Evolutionary conservation across 1,140 invertebrate genomes (phyloP).

Genomic region (Hycleus cichorii): DNA sequence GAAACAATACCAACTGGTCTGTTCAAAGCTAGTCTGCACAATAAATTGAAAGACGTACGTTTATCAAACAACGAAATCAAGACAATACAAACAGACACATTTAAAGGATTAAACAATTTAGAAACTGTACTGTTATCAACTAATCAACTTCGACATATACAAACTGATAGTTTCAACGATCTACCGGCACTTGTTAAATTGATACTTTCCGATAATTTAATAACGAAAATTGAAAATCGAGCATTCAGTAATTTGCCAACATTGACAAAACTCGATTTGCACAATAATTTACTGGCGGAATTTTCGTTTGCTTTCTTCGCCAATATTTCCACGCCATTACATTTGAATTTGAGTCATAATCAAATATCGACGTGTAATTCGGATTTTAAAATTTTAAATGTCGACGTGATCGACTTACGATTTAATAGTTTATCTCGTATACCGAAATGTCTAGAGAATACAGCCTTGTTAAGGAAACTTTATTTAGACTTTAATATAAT

Average conservation of each 20-base stretch:
- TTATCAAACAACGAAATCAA: constrained; percentile 67
- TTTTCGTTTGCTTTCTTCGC: constrained; percentile 59
- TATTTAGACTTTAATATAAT: constrained; percentile 70
- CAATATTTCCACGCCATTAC: constrained; percentile 57
- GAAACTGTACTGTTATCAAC: constrained; percentile 63
- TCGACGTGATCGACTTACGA: constrained; percentile 64
- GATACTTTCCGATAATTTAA: constrained; percentile 59
- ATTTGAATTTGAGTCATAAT: constrained; percentile 64
- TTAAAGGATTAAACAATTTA: constrained; percentile 54
- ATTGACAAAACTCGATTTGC: constrained; percentile 62
- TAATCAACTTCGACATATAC: constrained; percentile 57
- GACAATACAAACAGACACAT: constrained; percentile 53
- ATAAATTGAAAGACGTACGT: constrained; percentile 67
- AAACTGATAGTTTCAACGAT: constrained; percentile 54
- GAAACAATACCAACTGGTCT: constrained; percentile 53
- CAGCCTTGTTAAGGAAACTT: constrained; percentile 57
- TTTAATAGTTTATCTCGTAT: constrained; percentile 59
- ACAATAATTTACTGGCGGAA: constrained; percentile 59
- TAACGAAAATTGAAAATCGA: constrained; percentile 52
- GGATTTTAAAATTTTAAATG: constrained; percentile 47
- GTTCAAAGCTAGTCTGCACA: constrained; percentile 61
- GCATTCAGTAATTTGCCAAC: constrained; percentile 62
- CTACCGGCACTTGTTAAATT: constrained; percentile 61
- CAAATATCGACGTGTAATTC: constrained; percentile 53
- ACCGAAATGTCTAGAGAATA: constrained; percentile 53